These are phyloP conservation scores for Vultur gryphus DNA, from an alignment of 2,797 vertebrate species.

Conservation along the genomic window DNA sequence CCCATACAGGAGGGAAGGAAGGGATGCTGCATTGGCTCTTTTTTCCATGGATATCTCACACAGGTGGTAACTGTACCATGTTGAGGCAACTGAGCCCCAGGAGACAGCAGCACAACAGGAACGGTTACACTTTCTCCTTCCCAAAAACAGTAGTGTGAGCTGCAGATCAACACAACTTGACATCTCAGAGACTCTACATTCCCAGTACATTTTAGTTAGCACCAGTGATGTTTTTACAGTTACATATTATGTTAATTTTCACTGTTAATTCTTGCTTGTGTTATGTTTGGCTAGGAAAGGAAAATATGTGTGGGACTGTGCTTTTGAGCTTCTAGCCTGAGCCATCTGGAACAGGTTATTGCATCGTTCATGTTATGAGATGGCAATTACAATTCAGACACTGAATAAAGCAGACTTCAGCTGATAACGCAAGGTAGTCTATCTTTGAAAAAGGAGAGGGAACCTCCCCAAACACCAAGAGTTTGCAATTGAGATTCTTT, in stretches of 20 bases:
- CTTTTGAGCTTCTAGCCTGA: neutral
- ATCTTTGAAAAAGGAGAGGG: neutral
- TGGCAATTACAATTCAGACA: neutral
- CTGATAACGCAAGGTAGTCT: neutral
- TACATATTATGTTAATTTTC: neutral
- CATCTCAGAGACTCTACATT: neutral
- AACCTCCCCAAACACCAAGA: neutral
- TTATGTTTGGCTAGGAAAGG: constrained; percentile 29
- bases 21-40: neutral
- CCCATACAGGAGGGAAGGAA: neutral
- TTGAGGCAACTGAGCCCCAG: neutral
- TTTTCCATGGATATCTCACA: neutral
- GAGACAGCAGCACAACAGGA: neutral
- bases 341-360: constrained; percentile 48
- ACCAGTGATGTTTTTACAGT: neutral
- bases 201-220: neutral
- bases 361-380: neutral
- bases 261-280: neutral
- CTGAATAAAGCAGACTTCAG: neutral
- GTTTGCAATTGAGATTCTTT: neutral
- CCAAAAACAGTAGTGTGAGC: neutral
- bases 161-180: neutral
- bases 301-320: neutral
- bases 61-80: neutral
- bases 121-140: neutral